phyloP scores from a whole-genome alignment of 2,113 vertebrate genomes.

The Ramphastos sulfuratus region DNA sequence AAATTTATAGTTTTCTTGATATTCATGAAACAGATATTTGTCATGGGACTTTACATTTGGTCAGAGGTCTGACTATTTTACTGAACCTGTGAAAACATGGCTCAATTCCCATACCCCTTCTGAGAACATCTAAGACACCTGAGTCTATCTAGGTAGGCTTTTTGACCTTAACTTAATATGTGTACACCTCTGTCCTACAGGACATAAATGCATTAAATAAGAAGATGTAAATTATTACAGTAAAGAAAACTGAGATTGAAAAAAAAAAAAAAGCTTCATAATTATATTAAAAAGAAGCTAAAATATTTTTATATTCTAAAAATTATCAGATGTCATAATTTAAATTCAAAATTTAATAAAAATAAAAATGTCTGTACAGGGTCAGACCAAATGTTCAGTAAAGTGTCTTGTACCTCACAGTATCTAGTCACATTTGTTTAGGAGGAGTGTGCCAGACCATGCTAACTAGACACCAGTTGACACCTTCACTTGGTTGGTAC shows the following conservation, averaged over 20 bases:
- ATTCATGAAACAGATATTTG: neutral
- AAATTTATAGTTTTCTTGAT: neutral
- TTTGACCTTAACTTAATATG: neutral
- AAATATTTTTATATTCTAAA: constrained; percentile 2
- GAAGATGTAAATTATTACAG: neutral
- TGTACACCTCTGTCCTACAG: neutral
- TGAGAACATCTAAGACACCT: neutral
- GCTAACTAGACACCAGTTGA: fast-evolving
- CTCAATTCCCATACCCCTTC: neutral
- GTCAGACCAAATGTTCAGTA: neutral
- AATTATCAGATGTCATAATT: constrained; percentile 20
- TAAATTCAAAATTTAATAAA: constrained; percentile 8
- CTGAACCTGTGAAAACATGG: neutral
- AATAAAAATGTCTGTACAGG: neutral
- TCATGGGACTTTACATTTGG: neutral
- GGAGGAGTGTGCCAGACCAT: neutral
- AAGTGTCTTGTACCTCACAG: neutral
- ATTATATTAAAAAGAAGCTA: neutral
- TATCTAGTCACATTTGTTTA: neutral
- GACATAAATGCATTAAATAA: neutral
- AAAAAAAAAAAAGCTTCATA: neutral
- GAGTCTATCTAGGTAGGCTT: neutral
- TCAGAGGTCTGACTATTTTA: neutral
- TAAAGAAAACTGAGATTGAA: neutral
- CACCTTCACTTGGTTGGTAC: neutral